Evolutionary conservation across 2,113 vertebrate genomes (phyloP).

Genomic region (Piprites chloris): DNA sequence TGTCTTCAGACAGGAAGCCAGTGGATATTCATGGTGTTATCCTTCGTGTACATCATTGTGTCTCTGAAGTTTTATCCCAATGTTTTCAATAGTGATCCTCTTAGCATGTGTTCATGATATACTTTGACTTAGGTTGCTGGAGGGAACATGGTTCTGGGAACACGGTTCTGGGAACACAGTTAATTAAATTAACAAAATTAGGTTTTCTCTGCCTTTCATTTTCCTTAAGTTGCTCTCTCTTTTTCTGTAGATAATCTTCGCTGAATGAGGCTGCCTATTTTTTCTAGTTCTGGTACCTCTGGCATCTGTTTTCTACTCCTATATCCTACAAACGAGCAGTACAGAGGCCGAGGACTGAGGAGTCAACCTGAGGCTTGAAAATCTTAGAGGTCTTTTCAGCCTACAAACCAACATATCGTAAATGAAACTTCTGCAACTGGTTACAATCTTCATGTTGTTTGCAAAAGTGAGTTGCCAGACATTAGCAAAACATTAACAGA

Average conservation of each 20-base stretch:
- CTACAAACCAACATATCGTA: not conserved
- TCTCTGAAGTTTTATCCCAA: not conserved
- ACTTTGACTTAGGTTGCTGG: not conserved
- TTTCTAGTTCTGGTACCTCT: not conserved
- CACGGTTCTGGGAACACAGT: not conserved
- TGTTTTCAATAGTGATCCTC: not conserved
- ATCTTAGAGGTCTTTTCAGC: not conserved
- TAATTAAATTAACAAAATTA: not conserved
- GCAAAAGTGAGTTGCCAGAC: not conserved
- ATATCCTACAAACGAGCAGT: rapidly evolving
- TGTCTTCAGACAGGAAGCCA: not conserved
- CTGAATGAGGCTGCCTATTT: not conserved
- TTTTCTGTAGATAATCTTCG: not conserved
- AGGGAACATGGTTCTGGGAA: not conserved
- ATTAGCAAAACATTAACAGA: rapidly evolving
- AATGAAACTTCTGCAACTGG: not conserved
- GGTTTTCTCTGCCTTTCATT: not conserved
- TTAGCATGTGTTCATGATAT: rapidly evolving
- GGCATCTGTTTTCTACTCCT: not conserved
- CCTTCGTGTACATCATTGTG: not conserved
- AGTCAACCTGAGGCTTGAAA: not conserved
- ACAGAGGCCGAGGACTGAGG: rapidly evolving
- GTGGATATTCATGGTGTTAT: not conserved
- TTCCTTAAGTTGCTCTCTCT: not conserved
- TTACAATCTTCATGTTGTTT: rapidly evolving